A percentile compares a stretch with the other conserved stretches of the same genome.
Conservation (phyloP, 1,140 invertebrate species). For the Apis florea region DNA sequence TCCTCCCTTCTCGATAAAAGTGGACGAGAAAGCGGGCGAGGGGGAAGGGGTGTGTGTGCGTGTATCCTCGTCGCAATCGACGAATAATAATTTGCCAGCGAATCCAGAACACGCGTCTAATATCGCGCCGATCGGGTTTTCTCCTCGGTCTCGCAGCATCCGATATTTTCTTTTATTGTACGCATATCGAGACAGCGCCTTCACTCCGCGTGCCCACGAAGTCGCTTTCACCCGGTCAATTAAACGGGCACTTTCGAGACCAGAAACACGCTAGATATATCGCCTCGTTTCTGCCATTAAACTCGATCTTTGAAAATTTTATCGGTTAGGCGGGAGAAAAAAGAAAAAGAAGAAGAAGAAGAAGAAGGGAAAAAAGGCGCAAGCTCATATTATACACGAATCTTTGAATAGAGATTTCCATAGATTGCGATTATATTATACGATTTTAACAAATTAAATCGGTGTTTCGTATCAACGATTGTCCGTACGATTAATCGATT, state of each 20-base stretch:
- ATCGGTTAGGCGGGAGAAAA: too few species aligned
- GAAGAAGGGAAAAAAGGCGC: too few species aligned
- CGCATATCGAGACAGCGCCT: slow-evolving; percentile 59
- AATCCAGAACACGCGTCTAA: slow-evolving; percentile 45
- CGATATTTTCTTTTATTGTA: slow-evolving; percentile 60
- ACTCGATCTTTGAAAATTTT: not conserved
- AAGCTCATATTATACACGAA: too few species aligned
- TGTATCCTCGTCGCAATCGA: not conserved
- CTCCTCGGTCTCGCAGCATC: slow-evolving; percentile 32
- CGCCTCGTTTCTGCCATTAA: slow-evolving; percentile 19
- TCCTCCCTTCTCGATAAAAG: not conserved
- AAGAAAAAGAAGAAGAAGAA: too few species aligned
- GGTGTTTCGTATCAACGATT: too few species aligned
- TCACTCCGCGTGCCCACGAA: slow-evolving; percentile 54
- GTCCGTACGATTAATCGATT: too few species aligned
- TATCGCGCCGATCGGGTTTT: slow-evolving; percentile 48
- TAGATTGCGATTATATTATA: too few species aligned
- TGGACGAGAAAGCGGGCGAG: slow-evolving; percentile 6
- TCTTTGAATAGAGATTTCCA: too few species aligned
- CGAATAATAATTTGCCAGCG: slow-evolving; percentile 20
- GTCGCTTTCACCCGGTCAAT: slow-evolving; percentile 62
- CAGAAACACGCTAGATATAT: slow-evolving; percentile 51
- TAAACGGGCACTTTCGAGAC: slow-evolving; percentile 56
- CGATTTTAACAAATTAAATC: too few species aligned
- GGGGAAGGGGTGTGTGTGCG: not conserved